Conservation (phyloP, 37 sponge, comb jelly and placozoan genomes). For the Chondrilla cf. caribensis region DNA sequence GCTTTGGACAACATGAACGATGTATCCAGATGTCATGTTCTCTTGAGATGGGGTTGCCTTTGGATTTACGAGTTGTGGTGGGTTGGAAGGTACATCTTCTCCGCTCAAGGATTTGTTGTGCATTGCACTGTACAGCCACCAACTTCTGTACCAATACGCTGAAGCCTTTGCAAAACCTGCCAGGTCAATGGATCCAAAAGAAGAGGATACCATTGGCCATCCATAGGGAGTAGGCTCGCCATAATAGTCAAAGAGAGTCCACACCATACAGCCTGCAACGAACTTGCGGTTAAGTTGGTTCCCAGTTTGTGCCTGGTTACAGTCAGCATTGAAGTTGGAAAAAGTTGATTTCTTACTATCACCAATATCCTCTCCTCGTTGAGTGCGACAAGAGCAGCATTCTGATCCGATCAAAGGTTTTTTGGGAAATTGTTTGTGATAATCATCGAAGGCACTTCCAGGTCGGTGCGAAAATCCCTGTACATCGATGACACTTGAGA, state of each 20-base stretch:
- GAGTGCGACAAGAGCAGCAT: slow-evolving; percentile 23
- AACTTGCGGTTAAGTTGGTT: slow-evolving; percentile 34
- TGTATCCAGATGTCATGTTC: slow-evolving; percentile 24
- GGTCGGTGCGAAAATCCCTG: slow-evolving; percentile 57
- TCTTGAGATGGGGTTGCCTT: slow-evolving; percentile 14
- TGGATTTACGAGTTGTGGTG: slow-evolving; percentile 36
- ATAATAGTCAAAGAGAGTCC: slow-evolving; percentile 61
- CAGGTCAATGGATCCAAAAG: slow-evolving; percentile 61
- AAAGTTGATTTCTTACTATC: not conserved
- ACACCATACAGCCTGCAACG: slow-evolving; percentile 58
- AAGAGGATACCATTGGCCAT: slow-evolving; percentile 54
- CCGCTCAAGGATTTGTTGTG: slow-evolving; percentile 23
- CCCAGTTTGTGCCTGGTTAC: slow-evolving; percentile 38
- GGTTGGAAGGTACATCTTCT: slow-evolving; percentile 34
- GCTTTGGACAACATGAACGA: slow-evolving; percentile 52
- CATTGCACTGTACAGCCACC: slow-evolving; percentile 57
- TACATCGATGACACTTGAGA: slow-evolving; percentile 40
- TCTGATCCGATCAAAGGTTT: slow-evolving; percentile 35
- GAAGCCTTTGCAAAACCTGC: slow-evolving; percentile 65
- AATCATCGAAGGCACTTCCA: slow-evolving; percentile 37
- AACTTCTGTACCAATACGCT: slow-evolving; percentile 57
- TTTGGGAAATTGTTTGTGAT: slow-evolving; percentile 31
- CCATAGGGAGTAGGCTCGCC: slow-evolving; percentile 46
- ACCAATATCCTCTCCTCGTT: slow-evolving; percentile 38
- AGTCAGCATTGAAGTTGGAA: slow-evolving; percentile 47